phyloP scores from a whole-genome alignment of 1,140 invertebrate genomes.

The Bombus fervidus region DNA sequence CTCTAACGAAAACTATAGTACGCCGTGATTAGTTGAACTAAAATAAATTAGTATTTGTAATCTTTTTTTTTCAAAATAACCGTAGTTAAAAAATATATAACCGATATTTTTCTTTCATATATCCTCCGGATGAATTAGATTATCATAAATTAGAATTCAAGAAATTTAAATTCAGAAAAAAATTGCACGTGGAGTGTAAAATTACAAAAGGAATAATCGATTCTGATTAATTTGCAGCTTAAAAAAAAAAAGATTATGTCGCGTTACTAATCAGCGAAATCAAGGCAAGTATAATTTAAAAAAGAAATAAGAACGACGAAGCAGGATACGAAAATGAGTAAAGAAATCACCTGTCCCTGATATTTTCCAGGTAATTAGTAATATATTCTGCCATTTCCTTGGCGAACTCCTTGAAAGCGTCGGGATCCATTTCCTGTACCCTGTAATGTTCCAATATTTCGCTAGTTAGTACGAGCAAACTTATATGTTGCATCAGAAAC shows the following conservation, averaged over 20 bases:
- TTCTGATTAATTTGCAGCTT: neutral
- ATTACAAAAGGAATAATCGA: too few species aligned
- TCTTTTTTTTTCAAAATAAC: too few species aligned
- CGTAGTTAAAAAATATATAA: too few species aligned
- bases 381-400: constrained; percentile 92
- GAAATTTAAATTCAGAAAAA: too few species aligned
- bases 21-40: too few species aligned
- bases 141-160: too few species aligned
- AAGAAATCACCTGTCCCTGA: constrained; percentile 88
- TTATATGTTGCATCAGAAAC: too few species aligned
- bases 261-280: neutral
- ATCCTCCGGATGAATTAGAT: too few species aligned
- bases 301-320: neutral
- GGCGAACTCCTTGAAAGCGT: constrained; percentile 90
- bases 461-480: neutral
- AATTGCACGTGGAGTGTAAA: too few species aligned
- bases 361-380: constrained; percentile 92
- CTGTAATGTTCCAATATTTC: constrained; percentile 16
- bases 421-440: constrained; percentile 86
- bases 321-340: neutral
- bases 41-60: too few species aligned
- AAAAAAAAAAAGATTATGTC: neutral
- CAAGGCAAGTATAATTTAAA: neutral
- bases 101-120: too few species aligned
- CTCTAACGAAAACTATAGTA: too few species aligned